These are phyloP conservation scores for Montipora capricornis DNA, from an alignment of 64 coral and sea anemone species.

Conservation along the genomic window DNA sequence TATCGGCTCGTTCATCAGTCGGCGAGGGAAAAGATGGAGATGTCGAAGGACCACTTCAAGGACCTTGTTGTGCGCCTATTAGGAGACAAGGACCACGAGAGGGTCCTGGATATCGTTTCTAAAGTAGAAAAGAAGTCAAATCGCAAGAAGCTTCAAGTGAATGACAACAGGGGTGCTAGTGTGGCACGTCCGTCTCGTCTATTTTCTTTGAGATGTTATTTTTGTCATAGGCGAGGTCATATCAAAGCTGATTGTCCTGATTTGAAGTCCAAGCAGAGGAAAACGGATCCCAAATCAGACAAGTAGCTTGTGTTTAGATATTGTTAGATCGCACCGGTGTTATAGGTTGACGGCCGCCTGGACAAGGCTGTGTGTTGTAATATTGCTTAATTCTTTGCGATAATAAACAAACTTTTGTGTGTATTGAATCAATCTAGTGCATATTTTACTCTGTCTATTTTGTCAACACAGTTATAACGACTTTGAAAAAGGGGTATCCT, in stretches of 20 bases:
- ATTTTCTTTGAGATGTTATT: neutral
- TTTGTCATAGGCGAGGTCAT: conserved; percentile 23
- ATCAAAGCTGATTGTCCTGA: conserved; percentile 1
- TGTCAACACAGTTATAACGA: no score
- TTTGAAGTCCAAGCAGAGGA: neutral
- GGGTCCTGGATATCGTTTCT: neutral
- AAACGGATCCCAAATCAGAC: conserved; percentile 11
- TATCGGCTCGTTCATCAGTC: conserved; percentile 43
- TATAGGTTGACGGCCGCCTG: neutral
- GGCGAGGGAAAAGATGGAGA: neutral
- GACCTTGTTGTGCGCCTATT: conserved; percentile 29
- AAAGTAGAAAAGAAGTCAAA: conserved; percentile 6
- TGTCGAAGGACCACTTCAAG: conserved; percentile 16
- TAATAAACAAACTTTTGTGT: no score
- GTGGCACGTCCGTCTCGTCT: neutral
- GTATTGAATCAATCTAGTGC: no score
- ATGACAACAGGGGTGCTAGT: neutral
- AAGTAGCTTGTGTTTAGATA: conserved; percentile 2
- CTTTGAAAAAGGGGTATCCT: no score
- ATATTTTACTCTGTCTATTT: no score
- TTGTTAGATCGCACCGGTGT: conserved; percentile 9
- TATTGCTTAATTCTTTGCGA: neutral
- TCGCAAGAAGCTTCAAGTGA: neutral
- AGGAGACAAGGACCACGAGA: conserved; percentile 25
- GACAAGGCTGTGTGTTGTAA: neutral